Base-by-base conservation (phyloP, 2,797 vertebrate species). In the Enteromius argenteus region DNA sequence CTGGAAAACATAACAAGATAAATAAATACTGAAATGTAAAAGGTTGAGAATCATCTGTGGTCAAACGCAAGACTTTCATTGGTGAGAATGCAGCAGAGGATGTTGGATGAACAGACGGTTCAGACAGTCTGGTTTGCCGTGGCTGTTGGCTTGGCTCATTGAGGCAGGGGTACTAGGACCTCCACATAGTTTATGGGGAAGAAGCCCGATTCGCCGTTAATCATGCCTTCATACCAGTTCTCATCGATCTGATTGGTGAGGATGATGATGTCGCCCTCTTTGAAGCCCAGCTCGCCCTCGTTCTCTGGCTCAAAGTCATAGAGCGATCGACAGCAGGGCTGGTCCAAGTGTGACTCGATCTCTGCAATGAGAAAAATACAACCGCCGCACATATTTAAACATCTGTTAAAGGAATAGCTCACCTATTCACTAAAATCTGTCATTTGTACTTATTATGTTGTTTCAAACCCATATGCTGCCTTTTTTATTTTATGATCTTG, bases 121-220 rank as follows among this genome's bases (percentile, higher is more conserved):
- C 88, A 89, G 62, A 92, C 49, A 23, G 67, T 66, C 60, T 66
- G 27, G 83, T 72, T 72, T 72, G 53, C 19, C 19, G 35, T 39
- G 5, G 44, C 30, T 30, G 75, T 35, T 39, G 44, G 51, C 44
- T 60, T 9, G 51, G 66, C 79, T 95, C 94, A 98, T 93, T 96
- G 96, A 49, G 97, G 97, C 89, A 99, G 93, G 76, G 97, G 95
- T 86, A 99, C 96, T 0, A 99, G 93, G 85, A 99, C 96, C 73
- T 97, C 95, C 72, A 99, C 97, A n/a, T 99, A 99, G 93, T 95
- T 99, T 92, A 99, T 97, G 87, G 98, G 98, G 92, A 99, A 99
- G 93, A 99, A 98, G 85, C 97, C 98, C 0, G 97, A 98, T 80
- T 97, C 95, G 21, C 97, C 97, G 0, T 92, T 93, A 75, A 98